A percentile compares a stretch with the other conserved stretches of the same genome.
Conservation (phyloP, 2,888 invertebrate species). For the Halocaridina rubra region DNA sequence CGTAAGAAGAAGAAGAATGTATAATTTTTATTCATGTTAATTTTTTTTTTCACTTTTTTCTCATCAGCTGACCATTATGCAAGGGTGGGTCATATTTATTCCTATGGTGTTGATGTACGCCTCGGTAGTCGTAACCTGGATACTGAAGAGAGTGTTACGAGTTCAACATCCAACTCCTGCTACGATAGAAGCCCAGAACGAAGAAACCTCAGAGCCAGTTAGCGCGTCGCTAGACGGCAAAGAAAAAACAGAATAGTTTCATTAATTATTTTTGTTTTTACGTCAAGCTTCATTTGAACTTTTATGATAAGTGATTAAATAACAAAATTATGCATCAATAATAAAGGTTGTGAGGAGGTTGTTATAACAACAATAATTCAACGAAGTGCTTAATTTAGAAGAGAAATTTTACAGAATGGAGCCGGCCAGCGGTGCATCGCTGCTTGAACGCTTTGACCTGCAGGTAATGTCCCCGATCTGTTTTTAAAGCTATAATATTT, state of each 20-base stretch:
- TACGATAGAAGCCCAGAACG: not conserved
- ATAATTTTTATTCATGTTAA: not conserved
- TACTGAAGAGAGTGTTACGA: not conserved
- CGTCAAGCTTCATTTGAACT: too few relatives aligned
- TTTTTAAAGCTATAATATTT: too few relatives aligned
- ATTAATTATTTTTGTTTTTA: too few relatives aligned
- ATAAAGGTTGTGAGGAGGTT: too few relatives aligned
- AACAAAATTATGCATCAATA: too few relatives aligned
- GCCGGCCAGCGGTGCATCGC: not conserved
- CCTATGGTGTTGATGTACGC: constrained; percentile 11
- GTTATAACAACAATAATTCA: too few relatives aligned
- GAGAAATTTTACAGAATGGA: not conserved
- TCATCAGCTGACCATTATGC: constrained; percentile 15
- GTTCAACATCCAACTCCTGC: too few relatives aligned
- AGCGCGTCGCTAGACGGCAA: not conserved
- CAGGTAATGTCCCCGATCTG: not conserved
- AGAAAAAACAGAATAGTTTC: not conserved
- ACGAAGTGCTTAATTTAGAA: too few relatives aligned
- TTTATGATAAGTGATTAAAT: too few relatives aligned
- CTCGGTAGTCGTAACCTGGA: constrained; percentile 1
- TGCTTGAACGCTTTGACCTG: not conserved
- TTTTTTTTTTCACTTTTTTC: not conserved
- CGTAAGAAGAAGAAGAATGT: too few relatives aligned
- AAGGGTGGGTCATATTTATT: constrained; percentile 19
- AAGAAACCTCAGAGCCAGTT: not conserved